Conservation (phyloP, 1,140 invertebrate species). For the Dicyema japonicum region DNA sequence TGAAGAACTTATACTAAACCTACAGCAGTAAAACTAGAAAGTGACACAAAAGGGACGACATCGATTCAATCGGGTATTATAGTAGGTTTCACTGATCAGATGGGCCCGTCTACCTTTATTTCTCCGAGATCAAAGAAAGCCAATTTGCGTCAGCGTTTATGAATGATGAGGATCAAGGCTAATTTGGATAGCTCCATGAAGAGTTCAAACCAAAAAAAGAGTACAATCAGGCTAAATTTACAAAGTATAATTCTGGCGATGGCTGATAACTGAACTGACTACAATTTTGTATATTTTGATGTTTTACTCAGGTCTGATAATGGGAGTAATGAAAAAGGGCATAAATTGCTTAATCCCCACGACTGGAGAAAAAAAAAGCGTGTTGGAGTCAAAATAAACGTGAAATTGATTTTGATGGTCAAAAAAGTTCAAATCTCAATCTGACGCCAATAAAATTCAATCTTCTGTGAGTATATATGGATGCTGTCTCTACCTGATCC, state of each 20-base stretch:
- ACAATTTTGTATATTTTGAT: slow-evolving; percentile 4
- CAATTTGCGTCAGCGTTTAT: slow-evolving; percentile 40
- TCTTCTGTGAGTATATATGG: slow-evolving; percentile 4
- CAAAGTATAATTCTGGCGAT: too few species aligned
- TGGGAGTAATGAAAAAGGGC: too few species aligned
- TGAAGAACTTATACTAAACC: too few species aligned
- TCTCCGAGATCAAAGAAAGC: slow-evolving; percentile 30
- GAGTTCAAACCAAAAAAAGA: slow-evolving; percentile 38
- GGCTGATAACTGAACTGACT: too few species aligned
- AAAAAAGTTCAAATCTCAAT: slow-evolving; percentile 31
- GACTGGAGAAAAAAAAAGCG: slow-evolving; percentile 56
- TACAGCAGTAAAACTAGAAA: too few species aligned
- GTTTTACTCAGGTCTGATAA: slow-evolving; percentile 32
- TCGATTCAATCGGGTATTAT: slow-evolving; percentile 91
- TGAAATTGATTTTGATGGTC: slow-evolving; percentile 14
- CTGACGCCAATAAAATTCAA: slow-evolving; percentile 18
- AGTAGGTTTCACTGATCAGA: slow-evolving; percentile 66
- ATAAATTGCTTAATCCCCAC: slow-evolving; percentile 39
- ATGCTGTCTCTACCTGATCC: neutral
- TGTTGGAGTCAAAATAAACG: slow-evolving; percentile 31
- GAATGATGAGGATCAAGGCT: slow-evolving; percentile 78
- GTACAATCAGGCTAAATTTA: too few species aligned
- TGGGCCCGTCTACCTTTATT: slow-evolving; percentile 56
- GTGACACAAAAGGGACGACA: slow-evolving; percentile 45
- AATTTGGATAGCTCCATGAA: slow-evolving; percentile 64